Base-by-base conservation (phyloP, 2,888 invertebrate species). In the Toxonevra muliebris region DNA sequence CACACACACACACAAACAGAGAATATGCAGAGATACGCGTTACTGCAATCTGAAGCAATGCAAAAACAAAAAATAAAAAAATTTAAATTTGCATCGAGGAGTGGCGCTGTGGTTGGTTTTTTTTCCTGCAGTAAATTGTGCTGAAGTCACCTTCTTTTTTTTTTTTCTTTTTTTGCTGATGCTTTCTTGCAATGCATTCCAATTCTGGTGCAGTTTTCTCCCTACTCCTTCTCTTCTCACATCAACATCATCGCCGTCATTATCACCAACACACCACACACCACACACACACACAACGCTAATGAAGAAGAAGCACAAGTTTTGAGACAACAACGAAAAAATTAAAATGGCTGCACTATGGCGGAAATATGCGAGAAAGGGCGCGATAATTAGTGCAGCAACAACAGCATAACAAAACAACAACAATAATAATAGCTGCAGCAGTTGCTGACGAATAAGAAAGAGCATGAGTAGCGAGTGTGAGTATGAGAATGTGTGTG, bases 281-380 rank as follows among this genome's bases (percentile, higher is more conserved):
- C 30, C 30, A 30, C 7, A 30, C 30, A 30, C n/a, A 30, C 30
- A 48, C n/a, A 48, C 52, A 41, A 19, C 41, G 41, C 43, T 45
- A 58, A 79, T 79, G 77, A 77, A 77, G 79, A 78, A 75, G 79
- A 77, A 72, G 60, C 42, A 54, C 40, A 52, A 52, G 52, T 20
- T 50, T n/a, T 43, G 61, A 65, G 9, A 50, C 12, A 50, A 61
- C 12, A 11, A 42, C 15, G 13, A 48, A 12, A 66, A 63, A 43
- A 74, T 74, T 73, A 74, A 75, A 72, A 80, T 78, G 80, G 78
- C 79, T 79, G 79, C 79, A 71, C 77, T 79, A 80, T 79, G 80
- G 78, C 80, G 78, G 80, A 76, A 75, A 77, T 79, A 78, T 77
- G 79, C 74, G 75, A 78, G 77, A 71, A 74, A 77, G 77, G 75